These are phyloP conservation scores for Sigmodon hispidus DNA, from an alignment of 2,113 vertebrate genomes.

Conservation along the genomic window DNA sequence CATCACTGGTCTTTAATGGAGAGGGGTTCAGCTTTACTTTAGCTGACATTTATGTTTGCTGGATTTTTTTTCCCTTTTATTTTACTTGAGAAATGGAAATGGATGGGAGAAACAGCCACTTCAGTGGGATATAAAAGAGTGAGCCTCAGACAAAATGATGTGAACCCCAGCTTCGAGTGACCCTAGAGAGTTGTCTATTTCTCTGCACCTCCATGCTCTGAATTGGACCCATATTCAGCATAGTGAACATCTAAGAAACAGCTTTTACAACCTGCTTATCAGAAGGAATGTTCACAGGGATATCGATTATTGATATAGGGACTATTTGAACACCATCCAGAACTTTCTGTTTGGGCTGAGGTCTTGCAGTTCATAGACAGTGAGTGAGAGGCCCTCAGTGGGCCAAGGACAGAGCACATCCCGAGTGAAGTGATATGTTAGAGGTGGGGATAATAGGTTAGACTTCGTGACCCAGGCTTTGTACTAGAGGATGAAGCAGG, in stretches of 20 bases:
- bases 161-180: background rate
- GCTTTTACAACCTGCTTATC: background rate
- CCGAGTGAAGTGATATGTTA: background rate
- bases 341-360: background rate
- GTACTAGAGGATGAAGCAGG: background rate
- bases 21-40: background rate
- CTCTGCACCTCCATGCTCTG: background rate
- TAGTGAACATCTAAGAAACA: background rate
- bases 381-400: background rate
- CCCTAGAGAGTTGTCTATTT: background rate
- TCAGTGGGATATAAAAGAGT: background rate
- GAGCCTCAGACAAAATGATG: background rate
- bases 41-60: background rate
- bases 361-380: background rate
- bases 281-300: background rate
- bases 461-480: background rate
- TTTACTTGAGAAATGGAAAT: background rate
- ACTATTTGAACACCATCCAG: background rate
- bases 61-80: background rate
- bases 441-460: background rate
- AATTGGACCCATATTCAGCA: background rate
- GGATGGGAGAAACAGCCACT: background rate
- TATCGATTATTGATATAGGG: background rate
- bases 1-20: background rate
- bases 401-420: background rate